Base-by-base conservation (phyloP, 2,888 invertebrate species). In the Stenolophus ochropezus region DNA sequence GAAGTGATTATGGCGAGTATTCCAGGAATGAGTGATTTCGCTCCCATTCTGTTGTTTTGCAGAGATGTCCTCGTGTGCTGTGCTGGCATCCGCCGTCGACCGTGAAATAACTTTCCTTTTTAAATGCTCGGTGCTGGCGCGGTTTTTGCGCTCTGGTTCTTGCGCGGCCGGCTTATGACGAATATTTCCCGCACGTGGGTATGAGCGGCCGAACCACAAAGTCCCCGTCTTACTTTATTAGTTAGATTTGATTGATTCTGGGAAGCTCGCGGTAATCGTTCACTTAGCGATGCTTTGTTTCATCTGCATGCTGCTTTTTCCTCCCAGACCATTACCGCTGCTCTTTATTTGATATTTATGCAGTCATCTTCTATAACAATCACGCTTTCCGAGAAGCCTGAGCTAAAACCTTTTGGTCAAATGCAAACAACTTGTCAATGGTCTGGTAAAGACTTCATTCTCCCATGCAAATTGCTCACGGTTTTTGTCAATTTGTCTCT, bases 31-130 rank as follows among this genome's bases (percentile, higher is more conserved):
- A 42, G 11, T 42, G 33, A 42, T 42, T 42, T 42, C 33, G 33
- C 33, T 42, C 33, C 33, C 33, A 42, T 42, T 42, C 11, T 42
- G 51, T 51, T 51, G 51, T 51, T 51, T 14, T 51, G 51, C 4
- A 51, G 51, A 42, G 33, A 42, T 61, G 61, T 20, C 61, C 61
- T 61, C 61, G 61, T n/a, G 8, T 56, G 21, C 20, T 56, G 56
- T 21, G 6, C n/a, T 20, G 18, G 56, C 6, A 58, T 61, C 61
- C 61, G 65, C 65, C 65, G 23, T 79, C 79, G 53, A 53, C 69
- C 79, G 79, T 79, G 79, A 79, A 79, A 79, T 79, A 79, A 79
- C 79, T 79, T 79, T 79, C 79, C 79, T 49, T 79, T 79, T 79
- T 79, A 79, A 79, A 79, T 51, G 65, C 65, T 27, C 65, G 27